phyloP scores from a whole-genome alignment of 2,797 vertebrate species.

The Alectoris magna region DNA sequence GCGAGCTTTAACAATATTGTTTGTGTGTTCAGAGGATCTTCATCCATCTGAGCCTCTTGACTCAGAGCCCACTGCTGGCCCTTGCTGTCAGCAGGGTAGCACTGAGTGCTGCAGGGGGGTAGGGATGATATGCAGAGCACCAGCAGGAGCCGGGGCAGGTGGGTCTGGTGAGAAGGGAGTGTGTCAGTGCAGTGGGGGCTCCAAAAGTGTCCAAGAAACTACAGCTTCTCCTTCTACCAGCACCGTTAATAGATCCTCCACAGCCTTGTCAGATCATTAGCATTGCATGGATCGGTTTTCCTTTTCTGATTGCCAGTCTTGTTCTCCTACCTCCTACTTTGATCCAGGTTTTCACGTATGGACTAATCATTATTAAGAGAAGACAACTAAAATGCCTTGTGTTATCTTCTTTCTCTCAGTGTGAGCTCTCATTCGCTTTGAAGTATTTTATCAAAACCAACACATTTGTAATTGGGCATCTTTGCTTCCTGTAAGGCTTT shows the following conservation, averaged over 20 bases:
- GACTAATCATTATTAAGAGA: background rate
- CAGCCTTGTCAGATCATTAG: background rate
- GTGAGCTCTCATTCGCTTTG: background rate
- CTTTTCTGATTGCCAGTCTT: background rate
- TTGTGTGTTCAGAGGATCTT: background rate
- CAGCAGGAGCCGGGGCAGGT: background rate
- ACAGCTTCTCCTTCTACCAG: background rate
- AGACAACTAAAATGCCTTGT: background rate
- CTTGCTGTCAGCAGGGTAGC: background rate
- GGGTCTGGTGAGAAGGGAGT: background rate
- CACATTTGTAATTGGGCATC: background rate
- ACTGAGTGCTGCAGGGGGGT: background rate
- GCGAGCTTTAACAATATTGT: background rate
- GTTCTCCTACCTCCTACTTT: background rate
- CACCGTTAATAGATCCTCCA: background rate
- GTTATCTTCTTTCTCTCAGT: background rate
- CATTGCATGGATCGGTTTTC: background rate
- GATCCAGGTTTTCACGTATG: background rate
- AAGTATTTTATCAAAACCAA: background rate
- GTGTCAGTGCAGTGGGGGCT: background rate
- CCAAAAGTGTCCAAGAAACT: background rate
- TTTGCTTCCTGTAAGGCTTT: background rate
- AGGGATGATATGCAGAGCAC: background rate
- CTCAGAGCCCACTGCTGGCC: accelerated
- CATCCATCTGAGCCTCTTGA: background rate